Base-by-base conservation (phyloP, 2,888 invertebrate species). In the Monoplex corrugatus region DNA sequence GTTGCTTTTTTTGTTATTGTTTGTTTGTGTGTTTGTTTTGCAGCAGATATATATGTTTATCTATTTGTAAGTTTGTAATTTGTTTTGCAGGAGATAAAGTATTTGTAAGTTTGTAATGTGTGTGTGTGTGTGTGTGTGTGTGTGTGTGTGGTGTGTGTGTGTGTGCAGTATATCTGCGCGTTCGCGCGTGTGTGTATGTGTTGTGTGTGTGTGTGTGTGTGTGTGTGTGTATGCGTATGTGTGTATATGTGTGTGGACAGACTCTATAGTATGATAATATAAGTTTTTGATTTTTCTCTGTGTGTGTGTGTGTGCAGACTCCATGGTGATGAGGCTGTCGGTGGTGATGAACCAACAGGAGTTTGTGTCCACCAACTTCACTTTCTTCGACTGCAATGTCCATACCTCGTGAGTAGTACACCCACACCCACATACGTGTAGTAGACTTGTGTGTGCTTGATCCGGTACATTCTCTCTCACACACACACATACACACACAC, bases 341-440 rank as follows among this genome's bases (percentile, higher is more conserved):
- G 98, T 99, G 90, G 97, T 98, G 93, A 98, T 98, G 96, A 97
- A 98, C 93, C 98, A 93, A 97, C 95, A 98, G 98, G 99, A 99
- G 96, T 98, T 99, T 95, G 99, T 99, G 80, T 98, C 98, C 35
- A 99, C 99, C 10, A 98, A 99, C 96, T 99, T 99, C 96, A 99
- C 99, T 68, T 99, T 99, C 96, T 99, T 99, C 96, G 99, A 99
- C 96, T 99, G 99, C 96, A 98, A 98, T 96, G 98, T 99, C 50
- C 99, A 99, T 96, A 98, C 98, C 94, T 98, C 98, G 91, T 96
- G 94, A 96, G 96, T 95, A 75, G 57, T 44, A 16, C 10, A 72
- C n/a, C n/a, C n/a, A n/a, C n/a, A n/a, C n/a, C n/a, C n/a, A n/a
- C n/a, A n/a, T n/a, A n/a, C n/a, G n/a, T n/a, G n/a, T n/a, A n/a